phyloP scores from a whole-genome alignment of 2,797 vertebrate genomes.

The Esox lucius region DNA sequence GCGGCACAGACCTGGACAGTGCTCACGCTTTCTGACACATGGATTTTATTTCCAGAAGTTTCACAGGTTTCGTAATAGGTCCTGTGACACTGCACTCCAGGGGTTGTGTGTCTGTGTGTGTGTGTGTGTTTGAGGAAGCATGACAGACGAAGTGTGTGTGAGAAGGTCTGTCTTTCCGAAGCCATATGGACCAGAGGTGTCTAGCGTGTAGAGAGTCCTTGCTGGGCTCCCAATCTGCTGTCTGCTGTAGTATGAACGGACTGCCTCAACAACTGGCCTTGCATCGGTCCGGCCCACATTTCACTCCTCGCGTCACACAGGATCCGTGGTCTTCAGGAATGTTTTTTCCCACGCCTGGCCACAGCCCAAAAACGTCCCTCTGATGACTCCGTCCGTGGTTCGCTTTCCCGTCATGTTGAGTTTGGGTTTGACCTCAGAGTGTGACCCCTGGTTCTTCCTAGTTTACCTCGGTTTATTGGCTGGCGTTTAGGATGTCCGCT shows the following conservation, averaged over 20 bases:
- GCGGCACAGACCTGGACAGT: not conserved
- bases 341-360: constrained; percentile 10
- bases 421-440: constrained; percentile 36
- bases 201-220: not conserved
- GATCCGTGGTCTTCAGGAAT: not conserved
- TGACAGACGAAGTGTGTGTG: not conserved
- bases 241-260: not conserved
- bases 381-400: constrained; percentile 7
- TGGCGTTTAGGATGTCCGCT: constrained; percentile 20
- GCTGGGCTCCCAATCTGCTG: not conserved
- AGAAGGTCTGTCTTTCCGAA: not conserved
- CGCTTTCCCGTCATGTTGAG: constrained; percentile 31
- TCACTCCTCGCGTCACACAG: constrained; percentile 10
- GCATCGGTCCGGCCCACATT: constrained; percentile 19
- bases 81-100: constrained; percentile 12
- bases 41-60: constrained; percentile 8
- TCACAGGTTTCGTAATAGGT: constrained; percentile 9
- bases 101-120: constrained; percentile 20
- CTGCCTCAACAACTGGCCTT: not conserved
- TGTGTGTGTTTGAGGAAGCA: not conserved
- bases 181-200: not conserved
- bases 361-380: constrained; percentile 7
- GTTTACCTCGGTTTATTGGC: constrained; percentile 14
- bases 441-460: constrained; percentile 32
- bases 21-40: not conserved